Conservation (phyloP, 2,888 invertebrate genomes). For the Anticlea derivata region DNA sequence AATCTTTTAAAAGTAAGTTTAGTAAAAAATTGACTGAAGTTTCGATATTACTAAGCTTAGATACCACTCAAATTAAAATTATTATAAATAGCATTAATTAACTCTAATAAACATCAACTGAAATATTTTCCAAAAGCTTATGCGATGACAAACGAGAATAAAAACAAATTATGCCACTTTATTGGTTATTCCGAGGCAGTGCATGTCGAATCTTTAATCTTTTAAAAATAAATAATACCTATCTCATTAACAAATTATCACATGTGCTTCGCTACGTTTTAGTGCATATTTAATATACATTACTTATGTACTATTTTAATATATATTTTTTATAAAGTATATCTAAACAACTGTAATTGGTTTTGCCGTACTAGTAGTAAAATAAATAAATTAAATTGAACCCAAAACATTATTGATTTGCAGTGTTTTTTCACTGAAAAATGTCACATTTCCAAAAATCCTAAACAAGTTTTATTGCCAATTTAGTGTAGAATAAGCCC, state of each 20-base stretch:
- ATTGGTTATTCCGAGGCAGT: constrained; percentile 10
- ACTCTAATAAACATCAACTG: too few species aligned
- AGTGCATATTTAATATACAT: constrained; percentile 31
- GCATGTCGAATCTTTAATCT: neutral
- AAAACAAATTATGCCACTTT: constrained; percentile 5
- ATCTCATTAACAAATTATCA: constrained; percentile 37
- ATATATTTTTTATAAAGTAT: too few species aligned
- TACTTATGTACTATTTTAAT: neutral
- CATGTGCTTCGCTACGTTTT: constrained; percentile 45
- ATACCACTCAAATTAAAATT: neutral
- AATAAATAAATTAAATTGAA: too few species aligned
- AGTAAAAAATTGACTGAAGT: constrained; percentile 27
- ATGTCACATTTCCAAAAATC: too few species aligned
- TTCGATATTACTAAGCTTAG: neutral
- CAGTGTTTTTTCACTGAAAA: too few species aligned
- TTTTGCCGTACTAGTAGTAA: too few species aligned
- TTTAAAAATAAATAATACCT: constrained; percentile 10
- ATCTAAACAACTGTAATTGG: too few species aligned
- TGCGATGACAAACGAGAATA: constrained; percentile 1
- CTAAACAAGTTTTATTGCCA: too few species aligned
- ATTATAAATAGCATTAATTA: too few species aligned
- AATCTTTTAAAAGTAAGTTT: constrained; percentile 13
- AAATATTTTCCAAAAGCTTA: constrained; percentile 1
- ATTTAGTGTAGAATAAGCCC: too few species aligned
- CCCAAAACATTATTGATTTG: too few species aligned